Conservation (phyloP, 2,113 vertebrate genomes). For the Zootoca vivipara region DNA sequence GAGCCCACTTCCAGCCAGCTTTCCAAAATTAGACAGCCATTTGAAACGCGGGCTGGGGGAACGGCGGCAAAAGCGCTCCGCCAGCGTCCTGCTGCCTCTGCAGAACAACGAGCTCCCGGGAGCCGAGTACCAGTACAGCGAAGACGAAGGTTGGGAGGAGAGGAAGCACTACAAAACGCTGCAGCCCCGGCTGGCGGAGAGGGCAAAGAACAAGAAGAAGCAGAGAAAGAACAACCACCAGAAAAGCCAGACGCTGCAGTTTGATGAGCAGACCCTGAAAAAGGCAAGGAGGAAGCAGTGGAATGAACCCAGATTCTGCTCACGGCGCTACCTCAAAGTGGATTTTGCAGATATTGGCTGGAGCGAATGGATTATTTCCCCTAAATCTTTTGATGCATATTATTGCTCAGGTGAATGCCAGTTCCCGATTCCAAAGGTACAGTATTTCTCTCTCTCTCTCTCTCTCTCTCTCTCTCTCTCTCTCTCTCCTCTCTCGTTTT, state of each 20-base stretch:
- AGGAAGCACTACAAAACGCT: constrained; percentile 81
- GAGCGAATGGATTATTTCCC: constrained; percentile 99
- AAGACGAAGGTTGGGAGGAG: constrained; percentile 81
- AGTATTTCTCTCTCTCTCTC: not conserved
- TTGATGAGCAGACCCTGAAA: constrained; percentile 93
- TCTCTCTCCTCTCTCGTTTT: too few relatives aligned
- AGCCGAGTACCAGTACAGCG: constrained; percentile 82
- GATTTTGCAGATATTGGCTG: constrained; percentile 98
- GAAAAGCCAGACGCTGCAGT: constrained; percentile 89
- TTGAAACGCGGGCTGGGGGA: constrained; percentile 46
- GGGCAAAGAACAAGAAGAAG: constrained; percentile 84
- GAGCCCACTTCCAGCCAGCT: constrained; percentile 55
- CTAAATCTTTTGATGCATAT: constrained; percentile 94
- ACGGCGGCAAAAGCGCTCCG: constrained; percentile 77
- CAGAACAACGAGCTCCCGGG: constrained; percentile 96
- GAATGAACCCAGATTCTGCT: constrained; percentile 88
- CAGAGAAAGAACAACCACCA: constrained; percentile 82
- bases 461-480: too few relatives aligned
- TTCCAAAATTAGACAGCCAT: constrained; percentile 56
- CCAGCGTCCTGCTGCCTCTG: constrained; percentile 80
- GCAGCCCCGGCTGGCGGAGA: constrained; percentile 79
- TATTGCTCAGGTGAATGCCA: constrained; percentile 97
- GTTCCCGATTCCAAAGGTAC: constrained; percentile 98
- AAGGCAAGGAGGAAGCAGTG: constrained; percentile 93
- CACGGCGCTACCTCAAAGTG: constrained; percentile 93